Conservation (phyloP, 2,888 invertebrate species). For the Exephanes ischioxanthus region DNA sequence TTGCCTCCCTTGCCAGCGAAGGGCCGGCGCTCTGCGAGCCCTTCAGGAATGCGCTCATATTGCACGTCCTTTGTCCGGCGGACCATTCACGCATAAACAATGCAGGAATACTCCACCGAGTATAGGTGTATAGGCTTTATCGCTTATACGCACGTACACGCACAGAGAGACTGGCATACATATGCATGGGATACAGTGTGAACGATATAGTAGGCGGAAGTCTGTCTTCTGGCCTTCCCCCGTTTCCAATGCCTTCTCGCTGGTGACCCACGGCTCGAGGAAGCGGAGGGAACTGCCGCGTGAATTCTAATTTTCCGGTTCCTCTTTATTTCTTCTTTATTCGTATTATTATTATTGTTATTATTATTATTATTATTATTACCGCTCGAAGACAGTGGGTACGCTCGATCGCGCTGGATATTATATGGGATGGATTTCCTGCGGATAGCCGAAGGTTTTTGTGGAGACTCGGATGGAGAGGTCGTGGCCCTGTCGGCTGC, state of each 20-base stretch:
- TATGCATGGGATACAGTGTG: conserved; percentile 3
- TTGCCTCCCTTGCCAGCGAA: background rate
- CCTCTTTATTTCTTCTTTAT: conserved; percentile 17
- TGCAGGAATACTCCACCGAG: conserved; percentile 66
- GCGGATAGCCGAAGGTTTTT: background rate
- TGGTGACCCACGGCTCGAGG: conserved; percentile 10
- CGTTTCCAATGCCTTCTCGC: conserved; percentile 14
- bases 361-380: conserved; percentile 4
- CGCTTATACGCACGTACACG: background rate
- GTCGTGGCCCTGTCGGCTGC: conserved; percentile 18
- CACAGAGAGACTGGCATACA: background rate
- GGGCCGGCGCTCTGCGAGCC: conserved; percentile 45
- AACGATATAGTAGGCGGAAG: conserved; percentile 47
- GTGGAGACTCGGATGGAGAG: background rate
- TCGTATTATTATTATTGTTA: background rate
- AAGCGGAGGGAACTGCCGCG: conserved; percentile 33
- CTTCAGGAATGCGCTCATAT: conserved; percentile 77
- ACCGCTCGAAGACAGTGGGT: background rate
- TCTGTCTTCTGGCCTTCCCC: conserved; percentile 14
- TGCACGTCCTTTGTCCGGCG: conserved; percentile 76
- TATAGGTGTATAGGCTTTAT: background rate
- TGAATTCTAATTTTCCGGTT: conserved; percentile 61
- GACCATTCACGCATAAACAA: conserved; percentile 77
- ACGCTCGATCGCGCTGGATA: background rate
- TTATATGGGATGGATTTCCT: background rate